Conservation (phyloP, 2,888 invertebrate genomes). For the Temnothorax unifasciatus region DNA sequence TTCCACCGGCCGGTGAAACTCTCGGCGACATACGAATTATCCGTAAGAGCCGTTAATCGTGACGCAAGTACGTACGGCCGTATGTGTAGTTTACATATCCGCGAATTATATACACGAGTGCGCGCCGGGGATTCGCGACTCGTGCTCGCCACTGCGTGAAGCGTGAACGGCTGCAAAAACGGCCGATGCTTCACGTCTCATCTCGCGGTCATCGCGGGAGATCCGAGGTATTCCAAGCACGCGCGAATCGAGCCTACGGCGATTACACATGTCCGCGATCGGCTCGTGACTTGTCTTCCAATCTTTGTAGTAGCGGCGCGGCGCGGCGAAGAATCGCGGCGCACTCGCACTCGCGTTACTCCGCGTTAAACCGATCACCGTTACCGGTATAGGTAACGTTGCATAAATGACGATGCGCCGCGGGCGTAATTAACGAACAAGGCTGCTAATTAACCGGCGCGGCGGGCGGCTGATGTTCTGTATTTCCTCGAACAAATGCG, state of each 20-base stretch:
- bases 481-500: slow-evolving; percentile 28
- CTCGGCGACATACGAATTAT: slow-evolving; percentile 27
- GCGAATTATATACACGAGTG: slow-evolving; percentile 16
- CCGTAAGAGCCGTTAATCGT: slow-evolving; percentile 37
- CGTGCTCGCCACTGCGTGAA: slow-evolving; percentile 45
- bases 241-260: slow-evolving; percentile 78
- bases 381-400: slow-evolving; percentile 10
- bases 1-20: slow-evolving; percentile 33
- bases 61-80: slow-evolving; percentile 19
- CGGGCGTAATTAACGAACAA: slow-evolving; percentile 19
- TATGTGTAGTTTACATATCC: slow-evolving; percentile 35
- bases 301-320: too few relatives aligned
- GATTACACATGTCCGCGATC: slow-evolving; percentile 76
- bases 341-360: not conserved
- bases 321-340: slow-evolving; percentile 17
- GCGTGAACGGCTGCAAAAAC: slow-evolving; percentile 38
- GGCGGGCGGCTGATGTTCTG: not conserved
- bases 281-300: slow-evolving; percentile 81
- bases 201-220: slow-evolving; percentile 19
- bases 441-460: slow-evolving; percentile 26
- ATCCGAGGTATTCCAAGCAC: slow-evolving; percentile 77
- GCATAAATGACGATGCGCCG: slow-evolving; percentile 29
- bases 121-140: slow-evolving; percentile 23
- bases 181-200: not conserved
- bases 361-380: not conserved